Base-by-base conservation (phyloP, 1,140 invertebrate genomes). In the Neoseiulus cucumeris region DNA sequence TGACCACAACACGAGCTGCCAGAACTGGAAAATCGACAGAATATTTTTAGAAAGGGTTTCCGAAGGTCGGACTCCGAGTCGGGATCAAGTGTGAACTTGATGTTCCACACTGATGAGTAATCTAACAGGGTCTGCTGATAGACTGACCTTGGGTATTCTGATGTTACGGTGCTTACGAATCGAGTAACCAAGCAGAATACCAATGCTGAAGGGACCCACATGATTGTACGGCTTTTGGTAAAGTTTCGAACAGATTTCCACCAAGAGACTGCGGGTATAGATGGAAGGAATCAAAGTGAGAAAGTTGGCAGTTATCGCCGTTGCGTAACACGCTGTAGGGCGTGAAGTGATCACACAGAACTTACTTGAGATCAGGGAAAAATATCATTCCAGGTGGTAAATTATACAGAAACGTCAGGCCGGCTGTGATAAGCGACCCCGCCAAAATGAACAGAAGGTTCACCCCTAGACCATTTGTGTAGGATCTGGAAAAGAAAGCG, bases 181-280 rank as follows among this genome's bases (percentile, higher is more conserved):
- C 5, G 69, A 4, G 12, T 71, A 71, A 29, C 70, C 70, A 6
- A 70, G 12, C 9, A 47, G 41, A 2, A 71, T 65, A 6, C 70
- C 70, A 4, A 70, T 65, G 22, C 68, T 70, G 42, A 69, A 71
- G 18, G 70, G 66, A 28, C 69, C 70, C 0, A 70, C 18, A 41
- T 71, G 70, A 42, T 68, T 70, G 51, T 70, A 71, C 0, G 69
- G 68, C 64, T 67, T 69, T 42, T 66, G 70, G 64, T 71, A 69
- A 5, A 70, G 12, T 25, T 59, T 59, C 14, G 51, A 59, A 20
- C 51, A 59, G 22, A 59, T 17, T 33, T 59, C 51, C 17, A 59
- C 51, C 22, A 59, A 25, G 25, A 59, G 25, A 59, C 51, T 59
- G 51, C 14, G 33, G 33, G 17, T 4, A 47, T 4, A 20, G 14